A percentile compares a stretch with the other conserved stretches of the same genome.
These are phyloP conservation scores for Chelonus formosanus DNA, from an alignment of 2,888 invertebrate species.

Conservation along the genomic window DNA sequence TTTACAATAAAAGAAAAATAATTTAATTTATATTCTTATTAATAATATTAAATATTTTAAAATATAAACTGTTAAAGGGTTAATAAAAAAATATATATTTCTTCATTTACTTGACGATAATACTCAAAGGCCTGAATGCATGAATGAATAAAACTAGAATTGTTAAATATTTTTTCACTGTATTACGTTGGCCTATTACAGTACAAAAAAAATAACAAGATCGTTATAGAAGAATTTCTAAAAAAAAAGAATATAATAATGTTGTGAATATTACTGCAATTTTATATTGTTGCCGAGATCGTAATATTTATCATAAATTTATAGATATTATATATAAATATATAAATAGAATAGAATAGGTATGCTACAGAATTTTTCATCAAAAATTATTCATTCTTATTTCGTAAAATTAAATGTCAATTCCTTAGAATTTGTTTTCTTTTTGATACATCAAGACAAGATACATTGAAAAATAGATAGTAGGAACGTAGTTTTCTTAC, in stretches of 20 bases:
- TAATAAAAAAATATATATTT: conserved; percentile 9
- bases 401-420: conserved; percentile 30
- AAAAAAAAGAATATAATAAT: conserved; percentile 55
- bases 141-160: conserved; percentile 38
- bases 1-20: too few species aligned
- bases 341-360: background rate
- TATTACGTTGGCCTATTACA: conserved; percentile 56
- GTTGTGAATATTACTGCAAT: conserved; percentile 60
- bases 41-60: background rate
- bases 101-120: conserved; percentile 23
- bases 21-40: conserved; percentile 6
- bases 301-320: conserved; percentile 50
- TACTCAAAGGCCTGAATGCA: conserved; percentile 37
- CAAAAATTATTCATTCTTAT: conserved; percentile 33
- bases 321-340: conserved; percentile 2
- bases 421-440: too few species aligned
- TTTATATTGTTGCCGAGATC: conserved; percentile 59
- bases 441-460: too few species aligned
- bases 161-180: conserved; percentile 31
- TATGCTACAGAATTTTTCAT: conserved; percentile 20
- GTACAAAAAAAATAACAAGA: conserved; percentile 59
- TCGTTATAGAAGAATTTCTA: conserved; percentile 51
- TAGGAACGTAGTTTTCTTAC: conserved; percentile 26
- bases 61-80: background rate
- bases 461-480: conserved; percentile 5